Evolutionary conservation across 2,888 invertebrate genomes (phyloP).

Genomic region (Aleiodes leptofemur): DNA sequence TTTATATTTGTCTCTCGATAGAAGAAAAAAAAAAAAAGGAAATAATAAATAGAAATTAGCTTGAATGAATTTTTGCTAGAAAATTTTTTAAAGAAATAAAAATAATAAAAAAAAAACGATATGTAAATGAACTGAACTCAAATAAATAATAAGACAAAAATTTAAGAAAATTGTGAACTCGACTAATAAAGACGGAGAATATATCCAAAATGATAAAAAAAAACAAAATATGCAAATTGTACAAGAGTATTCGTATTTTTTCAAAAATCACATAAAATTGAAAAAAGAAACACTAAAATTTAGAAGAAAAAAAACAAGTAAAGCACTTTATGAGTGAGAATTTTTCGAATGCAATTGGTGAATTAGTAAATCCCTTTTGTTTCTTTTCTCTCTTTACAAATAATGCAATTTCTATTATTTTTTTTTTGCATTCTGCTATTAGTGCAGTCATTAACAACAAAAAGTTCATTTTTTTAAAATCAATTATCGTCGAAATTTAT

Average conservation of each 20-base stretch:
- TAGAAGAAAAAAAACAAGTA: constrained; percentile 27
- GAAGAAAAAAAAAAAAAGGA: constrained; percentile 24
- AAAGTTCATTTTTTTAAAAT: too few relatives aligned
- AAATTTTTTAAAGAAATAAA: constrained; percentile 40
- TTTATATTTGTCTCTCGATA: constrained; percentile 27
- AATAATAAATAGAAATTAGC: constrained; percentile 28
- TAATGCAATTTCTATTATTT: neutral
- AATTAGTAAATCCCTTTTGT: neutral
- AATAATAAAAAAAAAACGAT: constrained; percentile 11
- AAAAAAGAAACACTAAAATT: constrained; percentile 20
- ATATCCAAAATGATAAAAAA: constrained; percentile 44
- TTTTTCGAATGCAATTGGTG: constrained; percentile 11
- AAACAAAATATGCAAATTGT: constrained; percentile 37
- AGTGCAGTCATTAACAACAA: too few relatives aligned
- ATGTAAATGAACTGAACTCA: constrained; percentile 54
- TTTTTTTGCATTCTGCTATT: neutral
- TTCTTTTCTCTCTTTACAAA: neutral
- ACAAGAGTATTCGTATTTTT: constrained; percentile 59
- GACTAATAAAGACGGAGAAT: constrained; percentile 47
- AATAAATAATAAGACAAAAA: constrained; percentile 46
- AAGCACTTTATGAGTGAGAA: constrained; percentile 40
- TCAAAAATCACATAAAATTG: constrained; percentile 49
- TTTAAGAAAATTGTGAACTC: constrained; percentile 47
- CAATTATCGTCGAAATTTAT: too few relatives aligned
- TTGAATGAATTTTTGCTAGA: constrained; percentile 41